Conservation (phyloP, 2,113 vertebrate genomes). For the Lates calcarifer region DNA sequence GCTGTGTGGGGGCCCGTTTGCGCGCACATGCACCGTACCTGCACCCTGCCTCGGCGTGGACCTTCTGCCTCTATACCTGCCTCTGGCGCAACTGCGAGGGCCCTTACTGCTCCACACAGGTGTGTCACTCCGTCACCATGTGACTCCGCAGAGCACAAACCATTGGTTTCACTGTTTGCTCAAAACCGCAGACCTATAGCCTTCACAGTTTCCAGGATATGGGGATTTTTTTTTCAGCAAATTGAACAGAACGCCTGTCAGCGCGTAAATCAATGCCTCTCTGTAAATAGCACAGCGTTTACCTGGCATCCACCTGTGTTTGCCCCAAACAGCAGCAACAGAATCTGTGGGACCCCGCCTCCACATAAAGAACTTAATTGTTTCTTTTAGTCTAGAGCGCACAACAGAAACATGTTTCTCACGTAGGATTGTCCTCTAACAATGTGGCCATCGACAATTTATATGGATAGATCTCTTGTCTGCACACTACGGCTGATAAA, state of each 20-base stretch:
- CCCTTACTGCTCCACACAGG: slow-evolving; percentile 75
- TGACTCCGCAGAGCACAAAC: slow-evolving; percentile 78
- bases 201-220: slow-evolving; percentile 71
- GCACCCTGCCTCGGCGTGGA: slow-evolving; percentile 61
- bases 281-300: slow-evolving; percentile 79
- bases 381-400: slow-evolving; percentile 48
- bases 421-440: slow-evolving; percentile 26
- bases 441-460: slow-evolving; percentile 69
- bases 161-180: slow-evolving; percentile 83
- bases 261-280: slow-evolving; percentile 82
- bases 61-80: slow-evolving; percentile 76
- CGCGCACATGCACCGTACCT: slow-evolving; percentile 63
- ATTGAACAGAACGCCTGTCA: slow-evolving; percentile 68
- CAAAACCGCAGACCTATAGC: slow-evolving; percentile 62
- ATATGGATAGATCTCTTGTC: slow-evolving; percentile 73
- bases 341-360: slow-evolving; percentile 25
- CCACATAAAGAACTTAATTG: background rate
- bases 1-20: slow-evolving; percentile 39
- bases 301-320: slow-evolving; percentile 73
- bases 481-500: slow-evolving; percentile 73
- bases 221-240: slow-evolving; percentile 70
- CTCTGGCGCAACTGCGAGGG: slow-evolving; percentile 78
- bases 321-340: slow-evolving; percentile 25
- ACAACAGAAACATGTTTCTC: background rate
- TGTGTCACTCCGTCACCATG: slow-evolving; percentile 85